Evolutionary conservation across 2,888 invertebrate species (phyloP).

Genomic region (Arenicola marina): DNA sequence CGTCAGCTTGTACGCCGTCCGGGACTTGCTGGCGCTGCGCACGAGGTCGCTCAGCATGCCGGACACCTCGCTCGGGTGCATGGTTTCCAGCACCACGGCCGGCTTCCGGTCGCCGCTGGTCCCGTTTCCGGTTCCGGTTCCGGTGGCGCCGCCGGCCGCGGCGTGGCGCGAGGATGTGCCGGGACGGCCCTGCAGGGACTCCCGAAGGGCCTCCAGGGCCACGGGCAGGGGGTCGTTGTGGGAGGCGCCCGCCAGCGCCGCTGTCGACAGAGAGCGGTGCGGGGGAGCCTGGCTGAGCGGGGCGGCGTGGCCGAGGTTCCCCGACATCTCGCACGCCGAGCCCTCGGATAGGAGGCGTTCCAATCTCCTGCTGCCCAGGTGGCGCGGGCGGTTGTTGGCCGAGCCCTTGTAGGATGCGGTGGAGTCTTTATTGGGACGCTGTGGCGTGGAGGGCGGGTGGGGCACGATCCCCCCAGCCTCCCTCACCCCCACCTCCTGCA

Average conservation of each 20-base stretch:
- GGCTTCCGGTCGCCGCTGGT: not conserved
- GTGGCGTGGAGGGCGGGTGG: not conserved
- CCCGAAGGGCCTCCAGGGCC: slow-evolving; percentile 42
- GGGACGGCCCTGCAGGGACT: slow-evolving; percentile 34
- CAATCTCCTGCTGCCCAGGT: not conserved
- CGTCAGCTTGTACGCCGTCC: slow-evolving; percentile 44
- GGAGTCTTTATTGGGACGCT: not conserved
- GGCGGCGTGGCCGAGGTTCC: no score
- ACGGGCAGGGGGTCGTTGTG: slow-evolving; percentile 7
- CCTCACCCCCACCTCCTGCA: slow-evolving; percentile 9
- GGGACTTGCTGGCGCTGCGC: slow-evolving; percentile 52
- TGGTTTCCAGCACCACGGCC: slow-evolving; percentile 46
- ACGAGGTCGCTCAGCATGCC: slow-evolving; percentile 53
- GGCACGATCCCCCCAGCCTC: no score
- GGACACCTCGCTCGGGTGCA: slow-evolving; percentile 55
- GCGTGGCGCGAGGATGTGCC: not conserved
- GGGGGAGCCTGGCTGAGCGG: no score
- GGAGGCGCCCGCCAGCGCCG: not conserved
- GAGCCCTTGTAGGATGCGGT: not conserved
- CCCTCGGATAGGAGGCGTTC: slow-evolving; percentile 13
- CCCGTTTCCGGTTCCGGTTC: no score
- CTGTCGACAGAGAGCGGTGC: not conserved
- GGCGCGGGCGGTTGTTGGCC: not conserved
- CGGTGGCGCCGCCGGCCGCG: no score
- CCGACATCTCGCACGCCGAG: not conserved